Base-by-base conservation (phyloP, 2,113 vertebrate genomes). In the Lates calcarifer region DNA sequence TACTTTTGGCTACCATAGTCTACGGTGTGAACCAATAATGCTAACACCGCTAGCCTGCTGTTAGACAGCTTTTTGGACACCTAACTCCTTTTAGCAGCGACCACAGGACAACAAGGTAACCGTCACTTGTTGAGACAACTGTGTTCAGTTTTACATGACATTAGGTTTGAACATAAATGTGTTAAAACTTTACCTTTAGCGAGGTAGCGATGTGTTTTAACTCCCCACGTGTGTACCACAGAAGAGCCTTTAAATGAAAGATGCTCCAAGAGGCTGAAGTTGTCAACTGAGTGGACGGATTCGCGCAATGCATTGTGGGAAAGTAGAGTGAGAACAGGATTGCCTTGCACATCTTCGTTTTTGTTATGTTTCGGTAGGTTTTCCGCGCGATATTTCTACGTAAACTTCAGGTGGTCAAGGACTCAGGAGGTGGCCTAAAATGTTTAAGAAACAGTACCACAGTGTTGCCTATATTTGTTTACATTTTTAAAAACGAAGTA, bases 211-310 rank as follows among this genome's bases (percentile, higher is more conserved):
- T 12, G 15, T n/a, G 65, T 61, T 63, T 13, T 7, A 39, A 8
- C n/a, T 55, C 37, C 57, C 74, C 91, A 94, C 93, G 93, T 94
- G 93, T 71, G 11, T 45, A 62, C 0, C 7, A n/a, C 37, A 82
- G 0, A n/a, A 91, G 79, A 90, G 55, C 41, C 64, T 92, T 26
- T 18, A 7, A 8, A 12, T 26, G 5, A 29, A 18, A 89, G 84
- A 74, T 29, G 0, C 3, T 17, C 74, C 51, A 18, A 3, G 9
- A 18, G 28, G 9, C 2, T 7, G 28, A 2, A n/a, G 26, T 5
- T 61, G 49, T 43, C 28, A 74, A 4, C 26, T 22, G 22, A 12
- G 2, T n/a, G 13, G 33, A 43, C 33, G 6, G 26, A 0, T 1
- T 49, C 10, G 0, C 82, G 85, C 80, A 91, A 89, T 1, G 91